Evolutionary conservation across 2,797 vertebrate genomes (phyloP), one percentile per base, ranked within the genome.

Genomic region (Eidolon dupreanum): DNA sequence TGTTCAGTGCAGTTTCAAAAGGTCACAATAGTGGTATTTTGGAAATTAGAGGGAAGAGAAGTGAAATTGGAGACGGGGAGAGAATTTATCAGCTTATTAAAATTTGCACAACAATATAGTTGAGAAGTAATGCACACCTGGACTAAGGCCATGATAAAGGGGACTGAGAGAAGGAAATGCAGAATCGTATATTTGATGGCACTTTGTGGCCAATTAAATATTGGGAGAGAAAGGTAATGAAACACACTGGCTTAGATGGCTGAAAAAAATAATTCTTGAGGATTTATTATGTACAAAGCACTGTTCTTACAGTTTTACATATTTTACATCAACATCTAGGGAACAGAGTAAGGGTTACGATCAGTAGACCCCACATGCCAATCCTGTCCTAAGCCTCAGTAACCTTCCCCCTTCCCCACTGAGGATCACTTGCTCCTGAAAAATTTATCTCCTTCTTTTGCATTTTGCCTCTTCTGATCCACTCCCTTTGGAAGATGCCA

Each of bases 31-130:
- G 59, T 74, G 28, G 33, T 9, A 94, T 77, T 94, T 93, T 93
- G 36, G 8, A 92, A 94, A 82, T 96, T 22, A 91, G 53, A 97
- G 22, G 19, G 26, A 13, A 90, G 28, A 78, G 33, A 90, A 82
- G 57, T 68, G 7, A 97, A 95, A 86, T 41, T 59, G 24, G 31
- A 92, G 43, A 77, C 8, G n/a, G 51, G 4, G 33, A 93, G 13
- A 57, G 1, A 73, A 66, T 73, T 87, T 70, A 66, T 75, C 59
- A 77, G 2, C 43, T 84, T 81, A 81, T 79, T 83, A 65, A 20
- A 94, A 68, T 90, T 73, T 81, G 53, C 36, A 73, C 51, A 73
- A 82, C n/a, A 33, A 43, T 63, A 36, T 16, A 22, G 22, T 63
- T 22, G 19, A 75, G 33, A 90, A 57, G 28, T 49, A 36, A 78